These are phyloP conservation scores for Phasianus colchicus DNA, from an alignment of 2,113 vertebrate genomes.

Conservation along the genomic window DNA sequence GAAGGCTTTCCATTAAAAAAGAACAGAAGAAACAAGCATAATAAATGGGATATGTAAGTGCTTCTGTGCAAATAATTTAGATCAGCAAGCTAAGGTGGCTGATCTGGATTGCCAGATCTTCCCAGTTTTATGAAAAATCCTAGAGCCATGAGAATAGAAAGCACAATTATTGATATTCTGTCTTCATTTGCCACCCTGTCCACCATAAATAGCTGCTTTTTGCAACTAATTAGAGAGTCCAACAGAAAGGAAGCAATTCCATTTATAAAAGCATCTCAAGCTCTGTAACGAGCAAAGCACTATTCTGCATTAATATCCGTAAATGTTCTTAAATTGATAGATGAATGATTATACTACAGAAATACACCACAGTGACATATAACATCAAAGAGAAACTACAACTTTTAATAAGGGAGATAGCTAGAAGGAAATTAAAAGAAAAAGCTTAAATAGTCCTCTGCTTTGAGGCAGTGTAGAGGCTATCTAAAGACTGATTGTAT, in stretches of 20 bases:
- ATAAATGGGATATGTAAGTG: neutral
- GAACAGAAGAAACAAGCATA: neutral
- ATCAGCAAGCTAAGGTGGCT: neutral
- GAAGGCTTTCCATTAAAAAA: neutral
- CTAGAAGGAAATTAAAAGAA: neutral
- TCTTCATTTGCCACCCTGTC: neutral
- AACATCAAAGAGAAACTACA: neutral
- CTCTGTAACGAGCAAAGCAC: neutral
- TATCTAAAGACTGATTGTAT: neutral
- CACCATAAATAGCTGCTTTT: neutral
- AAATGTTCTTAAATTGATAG: neutral
- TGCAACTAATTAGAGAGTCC: neutral
- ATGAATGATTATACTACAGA: neutral
- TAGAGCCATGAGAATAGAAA: neutral
- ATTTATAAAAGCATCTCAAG: neutral
- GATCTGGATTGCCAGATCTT: neutral
- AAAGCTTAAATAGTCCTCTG: neutral
- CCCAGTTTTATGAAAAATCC: neutral
- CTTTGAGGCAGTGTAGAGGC: neutral
- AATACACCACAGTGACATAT: neutral
- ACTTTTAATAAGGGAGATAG: neutral
- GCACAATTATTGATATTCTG: fast-evolving
- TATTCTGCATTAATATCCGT: neutral
- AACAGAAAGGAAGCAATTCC: neutral
- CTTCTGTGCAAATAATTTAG: neutral